These are phyloP conservation scores for Azorinus chamasolen DNA, from an alignment of 2,888 invertebrate species.

Conservation along the genomic window DNA sequence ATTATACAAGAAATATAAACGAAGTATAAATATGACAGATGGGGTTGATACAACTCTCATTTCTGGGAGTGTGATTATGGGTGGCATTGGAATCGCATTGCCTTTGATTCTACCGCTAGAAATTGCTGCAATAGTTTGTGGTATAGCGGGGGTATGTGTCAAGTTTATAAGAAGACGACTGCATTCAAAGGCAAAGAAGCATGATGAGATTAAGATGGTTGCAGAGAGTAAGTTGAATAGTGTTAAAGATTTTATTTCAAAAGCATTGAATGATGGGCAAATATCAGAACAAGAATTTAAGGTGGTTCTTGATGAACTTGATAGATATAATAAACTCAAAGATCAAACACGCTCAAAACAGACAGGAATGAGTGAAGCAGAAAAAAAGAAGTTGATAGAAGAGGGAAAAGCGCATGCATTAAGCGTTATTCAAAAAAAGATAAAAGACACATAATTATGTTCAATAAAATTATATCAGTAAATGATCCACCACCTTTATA, in stretches of 20 bases:
- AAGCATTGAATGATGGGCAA: conserved; percentile 29
- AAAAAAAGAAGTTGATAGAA: conserved; percentile 22
- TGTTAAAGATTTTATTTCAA: conserved; percentile 40
- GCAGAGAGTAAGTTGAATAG: too few species aligned
- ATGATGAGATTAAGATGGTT: too few species aligned
- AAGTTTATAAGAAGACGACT: conserved; percentile 20
- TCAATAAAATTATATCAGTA: not conserved
- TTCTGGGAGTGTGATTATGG: too few species aligned
- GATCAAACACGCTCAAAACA: conserved; percentile 20
- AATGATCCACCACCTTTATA: conserved; percentile 13
- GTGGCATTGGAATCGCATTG: too few species aligned
- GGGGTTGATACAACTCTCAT: too few species aligned
- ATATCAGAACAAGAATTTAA: conserved; percentile 35
- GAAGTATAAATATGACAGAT: too few species aligned
- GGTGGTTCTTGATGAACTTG: conserved; percentile 16
- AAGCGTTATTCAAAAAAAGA: conserved; percentile 11
- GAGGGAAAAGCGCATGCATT: conserved; percentile 8
- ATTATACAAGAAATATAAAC: too few species aligned
- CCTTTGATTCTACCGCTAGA: too few species aligned
- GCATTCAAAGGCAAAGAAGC: conserved; percentile 27
- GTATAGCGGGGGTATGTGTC: conserved; percentile 19
- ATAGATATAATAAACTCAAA: conserved; percentile 22
- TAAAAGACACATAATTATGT: too few species aligned
- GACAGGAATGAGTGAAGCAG: conserved; percentile 12
- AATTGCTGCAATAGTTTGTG: conserved; percentile 37